Evolutionary conservation across 2,888 invertebrate species (phyloP).

Genomic region (Amblyjoppa proteus): DNA sequence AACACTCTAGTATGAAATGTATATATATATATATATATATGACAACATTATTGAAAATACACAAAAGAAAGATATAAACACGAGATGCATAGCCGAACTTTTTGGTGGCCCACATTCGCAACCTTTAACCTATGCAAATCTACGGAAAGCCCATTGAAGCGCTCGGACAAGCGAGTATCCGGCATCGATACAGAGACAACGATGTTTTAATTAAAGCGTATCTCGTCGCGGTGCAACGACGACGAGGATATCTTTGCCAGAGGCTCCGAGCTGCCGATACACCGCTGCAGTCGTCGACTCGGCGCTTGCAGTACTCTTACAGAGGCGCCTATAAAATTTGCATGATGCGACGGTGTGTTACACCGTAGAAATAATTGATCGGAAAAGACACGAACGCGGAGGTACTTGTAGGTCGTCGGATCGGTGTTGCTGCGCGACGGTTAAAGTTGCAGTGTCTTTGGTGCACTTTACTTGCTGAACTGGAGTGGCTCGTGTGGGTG

Average conservation of each 20-base stretch:
- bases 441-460: constrained; percentile 50
- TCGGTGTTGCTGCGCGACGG: constrained; percentile 24
- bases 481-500: constrained; percentile 61
- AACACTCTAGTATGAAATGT: no score
- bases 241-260: background rate
- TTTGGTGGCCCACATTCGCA: background rate
- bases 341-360: constrained; percentile 8
- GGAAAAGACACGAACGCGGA: background rate
- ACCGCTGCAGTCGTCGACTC: background rate
- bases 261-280: constrained; percentile 6
- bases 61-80: no score
- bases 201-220: constrained; percentile 39
- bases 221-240: constrained; percentile 14
- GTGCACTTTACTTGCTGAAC: constrained; percentile 5
- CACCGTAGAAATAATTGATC: constrained; percentile 36
- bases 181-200: constrained; percentile 22
- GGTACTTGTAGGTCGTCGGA: constrained; percentile 2
- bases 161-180: background rate
- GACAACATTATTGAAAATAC: no score
- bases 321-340: constrained; percentile 22
- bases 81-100: background rate
- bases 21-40: no score
- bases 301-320: background rate
- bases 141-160: background rate
- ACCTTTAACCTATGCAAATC: background rate